Base-by-base conservation (phyloP, 2,888 invertebrate genomes). In the Gasteruption jaculator region DNA sequence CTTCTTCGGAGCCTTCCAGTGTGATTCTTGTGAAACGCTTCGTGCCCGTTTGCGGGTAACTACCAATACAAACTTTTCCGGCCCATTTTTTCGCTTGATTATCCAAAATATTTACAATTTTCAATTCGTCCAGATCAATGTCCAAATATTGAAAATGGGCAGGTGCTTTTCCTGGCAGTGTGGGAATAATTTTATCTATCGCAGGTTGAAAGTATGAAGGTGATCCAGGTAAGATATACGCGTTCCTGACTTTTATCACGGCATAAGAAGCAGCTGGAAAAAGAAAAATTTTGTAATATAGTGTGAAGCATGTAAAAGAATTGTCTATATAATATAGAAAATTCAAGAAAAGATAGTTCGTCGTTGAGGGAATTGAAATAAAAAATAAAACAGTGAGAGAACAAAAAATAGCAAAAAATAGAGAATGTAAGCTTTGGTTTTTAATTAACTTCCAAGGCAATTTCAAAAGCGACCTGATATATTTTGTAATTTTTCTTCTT, bases 141-240 rank as follows among this genome's bases (percentile, higher is more conserved):
- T 64, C 57, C 35, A 65, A 35, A 18, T 48, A 42, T 31, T 52
- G 56, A 16, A 36, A 43, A 26, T 56, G 47, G 6, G 53, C 30
- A 5, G 49, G 45, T 7, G 12, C 22, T 5, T 37, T 37, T n/a
- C 43, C 37, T 16, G 46, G 41, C 4, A 63, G 31, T 30, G 29
- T 29, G 3, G 56, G 37, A 15, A 59, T 24, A 31, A 64, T 60
- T 22, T 42, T 42, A 7, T 60, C 52, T 3, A 60, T 41, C n/a
- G 65, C 60, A 3, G 54, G 48, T 38, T 68, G 52, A 36, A 72
- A 63, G 49, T 65, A 71, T 38, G 68, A 64, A 1, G 83, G 82
- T 11, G 82, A 76, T 3, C 83, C 83, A 12, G 83, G 82, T 42
- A 83, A 74, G 6, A 81, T 66, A 50, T 76, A 77, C 0, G 82